phyloP scores from a whole-genome alignment of 2,797 vertebrate species.

The Microhierax caerulescens region DNA sequence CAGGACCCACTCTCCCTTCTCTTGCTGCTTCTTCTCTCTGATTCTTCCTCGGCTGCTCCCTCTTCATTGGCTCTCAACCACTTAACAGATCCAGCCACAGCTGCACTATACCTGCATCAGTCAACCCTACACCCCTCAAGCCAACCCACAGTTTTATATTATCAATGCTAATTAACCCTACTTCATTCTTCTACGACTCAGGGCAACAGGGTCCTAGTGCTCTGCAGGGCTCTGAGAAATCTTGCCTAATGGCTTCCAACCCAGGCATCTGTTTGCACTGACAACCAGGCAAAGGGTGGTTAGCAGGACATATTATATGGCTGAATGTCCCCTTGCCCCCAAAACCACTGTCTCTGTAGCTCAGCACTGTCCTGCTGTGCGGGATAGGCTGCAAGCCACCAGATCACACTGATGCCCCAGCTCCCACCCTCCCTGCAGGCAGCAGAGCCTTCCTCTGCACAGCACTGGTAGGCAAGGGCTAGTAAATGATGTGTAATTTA shows the following conservation, averaged over 20 bases:
- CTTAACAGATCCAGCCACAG: too few species aligned
- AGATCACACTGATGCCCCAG: accelerated
- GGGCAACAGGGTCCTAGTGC: too few species aligned
- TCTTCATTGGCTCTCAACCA: too few species aligned
- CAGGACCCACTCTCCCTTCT: too few species aligned
- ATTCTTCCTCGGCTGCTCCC: too few species aligned
- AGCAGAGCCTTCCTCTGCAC: background rate
- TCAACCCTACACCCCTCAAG: too few species aligned
- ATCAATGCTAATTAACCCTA: too few species aligned
- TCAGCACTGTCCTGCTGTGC: background rate
- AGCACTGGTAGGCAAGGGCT: background rate
- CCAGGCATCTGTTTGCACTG: accelerated
- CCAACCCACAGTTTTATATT: too few species aligned
- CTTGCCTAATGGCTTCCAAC: background rate
- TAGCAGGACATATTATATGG: background rate
- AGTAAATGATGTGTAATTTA: background rate
- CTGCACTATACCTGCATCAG: too few species aligned
- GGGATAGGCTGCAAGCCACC: background rate
- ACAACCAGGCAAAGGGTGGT: too few species aligned
- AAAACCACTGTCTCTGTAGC: background rate
- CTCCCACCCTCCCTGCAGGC: background rate
- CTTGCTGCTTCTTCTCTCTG: too few species aligned
- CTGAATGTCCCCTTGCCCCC: background rate
- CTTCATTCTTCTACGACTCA: too few species aligned
- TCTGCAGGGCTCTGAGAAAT: background rate